These are phyloP conservation scores for Phanerotoma sp. DNA, from an alignment of 2,888 invertebrate genomes.

Conservation along the genomic window DNA sequence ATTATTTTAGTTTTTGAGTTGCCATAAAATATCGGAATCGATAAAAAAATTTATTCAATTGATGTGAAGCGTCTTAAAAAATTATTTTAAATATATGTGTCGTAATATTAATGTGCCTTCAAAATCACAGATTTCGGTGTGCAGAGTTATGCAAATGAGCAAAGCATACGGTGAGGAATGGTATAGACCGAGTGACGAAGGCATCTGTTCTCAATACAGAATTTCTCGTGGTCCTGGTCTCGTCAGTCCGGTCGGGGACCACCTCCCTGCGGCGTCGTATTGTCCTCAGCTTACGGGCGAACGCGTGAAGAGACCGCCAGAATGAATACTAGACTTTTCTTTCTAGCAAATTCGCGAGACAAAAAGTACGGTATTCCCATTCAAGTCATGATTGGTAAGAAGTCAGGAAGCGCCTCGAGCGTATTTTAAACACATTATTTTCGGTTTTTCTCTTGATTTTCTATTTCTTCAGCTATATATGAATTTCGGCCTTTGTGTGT, in stretches of 20 bases:
- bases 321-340: background rate
- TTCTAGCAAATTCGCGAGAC: background rate
- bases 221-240: constrained; percentile 28
- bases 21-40: no score
- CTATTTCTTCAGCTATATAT: no score
- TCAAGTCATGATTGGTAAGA: background rate
- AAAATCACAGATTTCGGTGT: background rate
- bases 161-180: constrained; percentile 1
- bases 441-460: no score
- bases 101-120: no score
- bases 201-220: constrained; percentile 8
- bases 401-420: no score
- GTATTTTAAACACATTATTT: no score
- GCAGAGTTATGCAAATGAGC: constrained; percentile 6
- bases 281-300: constrained; percentile 4
- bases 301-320: background rate
- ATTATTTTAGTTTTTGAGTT: no score
- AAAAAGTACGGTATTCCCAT: background rate
- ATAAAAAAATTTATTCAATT: no score
- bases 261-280: constrained; percentile 33
- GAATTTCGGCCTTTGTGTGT: no score
- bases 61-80: no score
- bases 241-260: constrained; percentile 43
- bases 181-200: background rate
- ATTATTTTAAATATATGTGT: no score